Conservation (phyloP, 1,140 invertebrate genomes). For the Caenorhabditis inopinata region DNA sequence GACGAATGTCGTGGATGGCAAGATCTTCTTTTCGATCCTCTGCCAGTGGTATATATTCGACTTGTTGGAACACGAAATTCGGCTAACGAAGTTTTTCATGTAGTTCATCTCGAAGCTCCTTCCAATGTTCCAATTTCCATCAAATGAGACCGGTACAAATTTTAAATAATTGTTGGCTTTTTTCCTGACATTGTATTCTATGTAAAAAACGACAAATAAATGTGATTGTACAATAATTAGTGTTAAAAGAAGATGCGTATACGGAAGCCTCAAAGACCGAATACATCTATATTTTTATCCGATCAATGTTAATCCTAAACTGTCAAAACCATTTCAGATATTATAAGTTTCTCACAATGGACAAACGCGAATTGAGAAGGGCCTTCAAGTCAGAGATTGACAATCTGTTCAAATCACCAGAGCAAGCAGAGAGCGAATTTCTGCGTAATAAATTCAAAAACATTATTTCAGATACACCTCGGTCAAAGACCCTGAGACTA, state of each 20-base stretch:
- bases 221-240: too few species aligned
- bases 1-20: slow-evolving; percentile 79
- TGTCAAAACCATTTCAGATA: too few species aligned
- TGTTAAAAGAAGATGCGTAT: too few species aligned
- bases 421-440: neutral
- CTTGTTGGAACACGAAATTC: slow-evolving; percentile 69
- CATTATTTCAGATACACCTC: too few species aligned
- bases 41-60: slow-evolving; percentile 86
- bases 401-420: neutral
- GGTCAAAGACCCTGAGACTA: too few species aligned
- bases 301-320: too few species aligned
- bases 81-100: slow-evolving; percentile 82
- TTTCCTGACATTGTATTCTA: neutral
- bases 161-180: neutral
- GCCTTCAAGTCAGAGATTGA: neutral
- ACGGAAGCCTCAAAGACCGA: too few species aligned
- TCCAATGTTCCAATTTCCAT: slow-evolving; percentile 39
- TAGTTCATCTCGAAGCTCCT: slow-evolving; percentile 95
- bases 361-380: neutral
- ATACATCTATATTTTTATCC: too few species aligned
- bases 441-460: neutral
- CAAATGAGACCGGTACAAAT: neutral
- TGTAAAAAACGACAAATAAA: neutral
- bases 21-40: slow-evolving; percentile 77
- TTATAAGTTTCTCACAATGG: neutral